Percentiles rank a stretch among this genome's conserved stretches.
Conservation (phyloP, 2,797 vertebrate species). For the Sebastes kiyomatsui region DNA sequence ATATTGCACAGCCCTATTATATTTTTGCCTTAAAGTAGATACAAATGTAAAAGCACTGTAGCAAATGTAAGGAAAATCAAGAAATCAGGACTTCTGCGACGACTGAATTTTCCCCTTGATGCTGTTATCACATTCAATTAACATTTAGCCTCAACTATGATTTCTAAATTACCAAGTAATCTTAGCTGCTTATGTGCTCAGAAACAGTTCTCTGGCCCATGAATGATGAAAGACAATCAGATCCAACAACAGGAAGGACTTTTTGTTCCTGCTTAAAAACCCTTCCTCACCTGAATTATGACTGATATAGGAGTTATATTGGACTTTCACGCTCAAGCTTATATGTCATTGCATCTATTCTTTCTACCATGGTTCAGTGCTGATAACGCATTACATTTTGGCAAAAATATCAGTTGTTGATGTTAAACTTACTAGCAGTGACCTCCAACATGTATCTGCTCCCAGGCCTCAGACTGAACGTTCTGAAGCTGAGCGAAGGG, state of each 20-base stretch:
- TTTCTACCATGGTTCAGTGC: background rate
- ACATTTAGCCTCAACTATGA: background rate
- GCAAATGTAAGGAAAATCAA: background rate
- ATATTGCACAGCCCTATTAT: too few species aligned
- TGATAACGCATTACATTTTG: background rate
- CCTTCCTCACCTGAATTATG: too few species aligned
- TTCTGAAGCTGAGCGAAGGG: slow-evolving; percentile 73
- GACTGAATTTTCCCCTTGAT: background rate
- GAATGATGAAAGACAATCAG: background rate
- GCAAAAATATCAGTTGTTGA: background rate
- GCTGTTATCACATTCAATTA: background rate
- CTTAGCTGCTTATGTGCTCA: background rate
- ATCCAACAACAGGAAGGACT: background rate
- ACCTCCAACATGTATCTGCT: slow-evolving; percentile 86
- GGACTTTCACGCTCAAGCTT: too few species aligned
- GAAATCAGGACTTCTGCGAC: background rate
- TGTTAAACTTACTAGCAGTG: slow-evolving; percentile 79
- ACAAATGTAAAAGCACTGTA: background rate
- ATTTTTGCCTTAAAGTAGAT: background rate
- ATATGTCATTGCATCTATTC: background rate
- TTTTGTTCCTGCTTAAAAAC: too few species aligned
- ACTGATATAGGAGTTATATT: too few species aligned
- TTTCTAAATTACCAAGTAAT: background rate
- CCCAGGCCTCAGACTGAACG: slow-evolving; percentile 79
- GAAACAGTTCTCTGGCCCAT: background rate